A percentile compares a stretch with the other conserved stretches of the same genome.
phyloP scores from a whole-genome alignment of 2,797 vertebrate genomes.

The Macropodus opercularis region DNA sequence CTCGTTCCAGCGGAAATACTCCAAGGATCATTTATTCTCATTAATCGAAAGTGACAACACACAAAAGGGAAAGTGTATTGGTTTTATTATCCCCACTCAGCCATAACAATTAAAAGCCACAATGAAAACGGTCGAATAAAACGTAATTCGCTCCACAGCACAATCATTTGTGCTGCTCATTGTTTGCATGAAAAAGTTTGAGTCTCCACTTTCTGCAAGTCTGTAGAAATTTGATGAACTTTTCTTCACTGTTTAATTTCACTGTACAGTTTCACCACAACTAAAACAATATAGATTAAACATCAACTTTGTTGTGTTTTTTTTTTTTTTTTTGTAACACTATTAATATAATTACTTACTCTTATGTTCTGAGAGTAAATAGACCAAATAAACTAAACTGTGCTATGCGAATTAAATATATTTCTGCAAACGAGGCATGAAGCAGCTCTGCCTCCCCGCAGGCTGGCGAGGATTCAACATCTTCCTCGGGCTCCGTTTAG shows the following conservation, averaged over 20 bases:
- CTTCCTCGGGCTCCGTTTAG: slow-evolving; percentile 37
- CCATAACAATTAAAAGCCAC: background rate
- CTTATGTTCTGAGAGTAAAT: slow-evolving; percentile 8
- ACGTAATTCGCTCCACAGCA: background rate
- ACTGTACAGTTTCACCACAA: too few species aligned
- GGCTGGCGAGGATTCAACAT: slow-evolving; percentile 32
- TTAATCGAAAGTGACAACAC: slow-evolving; percentile 3
- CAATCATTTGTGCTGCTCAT: background rate
- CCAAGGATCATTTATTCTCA: background rate
- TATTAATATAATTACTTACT: too few species aligned
- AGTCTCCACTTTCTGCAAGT: too few species aligned
- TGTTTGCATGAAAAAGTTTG: background rate
- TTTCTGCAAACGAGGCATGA: slow-evolving; percentile 18
- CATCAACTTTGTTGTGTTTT: too few species aligned
- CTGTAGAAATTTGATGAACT: too few species aligned
- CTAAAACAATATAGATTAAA: too few species aligned
- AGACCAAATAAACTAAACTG: slow-evolving; percentile 2
- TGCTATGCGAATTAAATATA: slow-evolving; percentile 5
- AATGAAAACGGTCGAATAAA: background rate
- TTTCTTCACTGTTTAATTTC: too few species aligned
- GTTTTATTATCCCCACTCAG: background rate
- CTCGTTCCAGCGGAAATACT: background rate
- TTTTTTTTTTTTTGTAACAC: too few species aligned
- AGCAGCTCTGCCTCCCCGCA: slow-evolving; percentile 12
- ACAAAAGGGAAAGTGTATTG: background rate